Percentiles rank a stretch among this genome's conserved stretches.
Evolutionary conservation across 1,140 invertebrate species (phyloP).

Genomic region (Lanistes nyassanus): DNA sequence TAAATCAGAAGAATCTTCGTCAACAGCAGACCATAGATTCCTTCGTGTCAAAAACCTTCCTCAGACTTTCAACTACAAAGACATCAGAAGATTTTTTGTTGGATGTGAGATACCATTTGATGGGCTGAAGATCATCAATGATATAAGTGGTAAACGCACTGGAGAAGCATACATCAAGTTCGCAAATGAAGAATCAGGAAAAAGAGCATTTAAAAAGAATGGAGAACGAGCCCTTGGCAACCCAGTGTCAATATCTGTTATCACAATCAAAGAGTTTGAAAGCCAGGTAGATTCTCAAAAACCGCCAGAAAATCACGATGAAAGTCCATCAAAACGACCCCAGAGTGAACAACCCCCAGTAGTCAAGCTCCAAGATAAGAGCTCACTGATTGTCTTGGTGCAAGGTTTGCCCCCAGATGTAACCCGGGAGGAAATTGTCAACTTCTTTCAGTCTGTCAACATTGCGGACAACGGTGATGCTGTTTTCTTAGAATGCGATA

Average conservation of each 20-base stretch:
- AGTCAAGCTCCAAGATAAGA: slow-evolving; percentile 14
- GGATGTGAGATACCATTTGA: slow-evolving; percentile 82
- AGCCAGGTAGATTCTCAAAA: slow-evolving; percentile 24
- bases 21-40: slow-evolving; percentile 1
- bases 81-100: slow-evolving; percentile 83
- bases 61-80: slow-evolving; percentile 67
- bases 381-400: slow-evolving; percentile 32
- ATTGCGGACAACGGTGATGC: slow-evolving; percentile 67
- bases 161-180: slow-evolving; percentile 86
- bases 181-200: slow-evolving; percentile 72
- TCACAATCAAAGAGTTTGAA: slow-evolving; percentile 54
- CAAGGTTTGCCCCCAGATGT: slow-evolving; percentile 42
- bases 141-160: slow-evolving; percentile 80
- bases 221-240: slow-evolving; percentile 58
- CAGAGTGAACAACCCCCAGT: slow-evolving; percentile 3
- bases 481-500: slow-evolving; percentile 74
- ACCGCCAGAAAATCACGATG: slow-evolving; percentile 17
- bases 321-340: slow-evolving; percentile 17
- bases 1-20: background rate
- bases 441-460: slow-evolving; percentile 42
- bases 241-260: slow-evolving; percentile 51
- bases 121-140: slow-evolving; percentile 86
- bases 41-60: slow-evolving; percentile 51
- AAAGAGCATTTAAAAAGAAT: slow-evolving; percentile 75
- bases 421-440: slow-evolving; percentile 37